These are phyloP conservation scores for Anhinga rufa DNA, from an alignment of 2,113 vertebrate species.

Conservation along the genomic window DNA sequence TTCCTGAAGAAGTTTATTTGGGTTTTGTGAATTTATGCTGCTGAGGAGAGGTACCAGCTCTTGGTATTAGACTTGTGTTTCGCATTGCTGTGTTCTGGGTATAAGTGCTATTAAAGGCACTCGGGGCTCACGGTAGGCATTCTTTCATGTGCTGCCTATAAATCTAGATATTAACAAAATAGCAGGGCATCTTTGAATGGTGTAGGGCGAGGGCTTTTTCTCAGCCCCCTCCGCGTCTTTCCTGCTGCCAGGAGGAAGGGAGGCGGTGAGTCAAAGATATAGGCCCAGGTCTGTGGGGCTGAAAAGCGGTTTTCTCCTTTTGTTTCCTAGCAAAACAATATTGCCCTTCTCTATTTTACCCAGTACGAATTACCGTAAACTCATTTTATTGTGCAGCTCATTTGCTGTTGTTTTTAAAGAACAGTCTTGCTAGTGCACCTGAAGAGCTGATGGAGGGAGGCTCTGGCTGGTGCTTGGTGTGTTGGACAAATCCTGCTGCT, in stretches of 20 bases:
- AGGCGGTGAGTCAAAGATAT: neutral
- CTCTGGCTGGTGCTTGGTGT: neutral
- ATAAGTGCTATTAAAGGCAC: neutral
- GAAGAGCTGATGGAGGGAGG: neutral
- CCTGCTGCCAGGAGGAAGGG: neutral
- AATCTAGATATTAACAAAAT: neutral
- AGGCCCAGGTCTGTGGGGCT: neutral
- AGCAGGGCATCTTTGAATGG: neutral
- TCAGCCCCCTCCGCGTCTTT: neutral
- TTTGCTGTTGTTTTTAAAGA: neutral
- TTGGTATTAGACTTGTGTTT: neutral
- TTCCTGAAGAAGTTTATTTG: neutral
- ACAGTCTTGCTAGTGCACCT: fast-evolving
- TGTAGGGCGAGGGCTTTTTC: neutral
- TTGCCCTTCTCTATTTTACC: neutral
- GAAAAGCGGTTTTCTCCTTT: neutral
- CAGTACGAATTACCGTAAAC: neutral
- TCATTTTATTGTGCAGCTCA: neutral
- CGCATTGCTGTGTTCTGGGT: neutral
- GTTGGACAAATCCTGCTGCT: neutral
- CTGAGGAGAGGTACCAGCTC: neutral
- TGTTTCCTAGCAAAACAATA: neutral
- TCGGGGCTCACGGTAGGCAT: neutral
- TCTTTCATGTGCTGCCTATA: neutral
- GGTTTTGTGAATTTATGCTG: neutral